Percentiles rank a stretch among this genome's conserved stretches.
Conservation (phyloP, 2,797 vertebrate genomes). For the Tokudaia tokunoshimensis region DNA sequence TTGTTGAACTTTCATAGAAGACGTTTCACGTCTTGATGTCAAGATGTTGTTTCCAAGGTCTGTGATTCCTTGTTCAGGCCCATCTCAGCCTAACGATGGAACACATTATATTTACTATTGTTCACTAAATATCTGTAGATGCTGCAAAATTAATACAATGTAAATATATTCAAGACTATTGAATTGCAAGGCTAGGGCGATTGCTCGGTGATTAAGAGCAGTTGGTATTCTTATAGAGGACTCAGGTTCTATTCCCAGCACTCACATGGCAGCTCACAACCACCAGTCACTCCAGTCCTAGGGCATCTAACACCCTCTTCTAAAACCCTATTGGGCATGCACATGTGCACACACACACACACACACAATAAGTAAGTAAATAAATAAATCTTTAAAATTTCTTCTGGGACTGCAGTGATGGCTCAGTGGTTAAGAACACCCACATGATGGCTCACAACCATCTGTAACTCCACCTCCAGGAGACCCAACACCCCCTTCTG, state of each 20-base stretch:
- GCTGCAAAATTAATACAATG: no score
- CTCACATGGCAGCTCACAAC: neutral
- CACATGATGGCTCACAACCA: neutral
- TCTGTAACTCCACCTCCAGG: neutral
- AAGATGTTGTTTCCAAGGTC: neutral
- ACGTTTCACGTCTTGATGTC: neutral
- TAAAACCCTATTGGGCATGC: neutral
- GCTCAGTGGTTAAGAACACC: neutral
- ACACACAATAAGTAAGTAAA: neutral
- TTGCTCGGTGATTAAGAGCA: neutral
- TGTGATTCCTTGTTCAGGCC: neutral
- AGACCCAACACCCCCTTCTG: neutral
- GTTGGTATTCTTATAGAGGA: neutral
- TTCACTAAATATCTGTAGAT: neutral
- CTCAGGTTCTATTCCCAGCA: neutral
- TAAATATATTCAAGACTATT: neutral
- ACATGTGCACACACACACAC: neutral
- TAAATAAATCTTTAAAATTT: neutral
- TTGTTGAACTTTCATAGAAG: slow-evolving; percentile 36
- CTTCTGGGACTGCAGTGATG: neutral
- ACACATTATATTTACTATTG: neutral
- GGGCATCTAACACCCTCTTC: neutral
- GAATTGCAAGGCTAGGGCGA: neutral
- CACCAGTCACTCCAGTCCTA: no score
- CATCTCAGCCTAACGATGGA: neutral